These are phyloP conservation scores for Bombus huntii DNA, from an alignment of 1,140 invertebrate species.

Conservation along the genomic window DNA sequence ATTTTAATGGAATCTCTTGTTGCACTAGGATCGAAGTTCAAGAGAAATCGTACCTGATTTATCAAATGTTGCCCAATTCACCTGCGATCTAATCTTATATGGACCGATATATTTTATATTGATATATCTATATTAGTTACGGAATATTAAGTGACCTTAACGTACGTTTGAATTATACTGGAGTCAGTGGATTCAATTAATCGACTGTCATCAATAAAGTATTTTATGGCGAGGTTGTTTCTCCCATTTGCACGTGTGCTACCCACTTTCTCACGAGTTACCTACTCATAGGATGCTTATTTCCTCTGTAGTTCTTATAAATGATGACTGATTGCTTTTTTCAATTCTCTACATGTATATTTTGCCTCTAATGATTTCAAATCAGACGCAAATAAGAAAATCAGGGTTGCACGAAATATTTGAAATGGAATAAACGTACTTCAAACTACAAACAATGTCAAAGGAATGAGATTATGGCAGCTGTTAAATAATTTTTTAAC, in stretches of 20 bases:
- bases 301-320: not conserved
- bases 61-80: conserved; percentile 18
- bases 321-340: not conserved
- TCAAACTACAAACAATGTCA: no score
- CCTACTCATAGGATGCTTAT: not conserved
- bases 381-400: no score
- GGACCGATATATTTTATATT: no score
- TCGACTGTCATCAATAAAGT: conserved; percentile 8
- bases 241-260: not conserved
- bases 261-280: conserved; percentile 16
- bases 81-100: not conserved
- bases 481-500: no score
- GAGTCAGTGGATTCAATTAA: not conserved
- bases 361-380: no score
- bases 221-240: conserved; percentile 3
- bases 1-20: conserved; percentile 15
- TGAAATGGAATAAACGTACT: no score
- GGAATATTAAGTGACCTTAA: not conserved
- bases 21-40: not conserved
- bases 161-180: not conserved
- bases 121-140: no score
- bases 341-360: not conserved
- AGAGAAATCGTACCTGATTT: conserved; percentile 52
- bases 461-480: no score
- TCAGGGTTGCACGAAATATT: no score